A percentile compares a stretch with the other conserved stretches of the same genome.
These are phyloP conservation scores for Psococerastis gibbosa DNA, from an alignment of 2,888 invertebrate species.

Conservation along the genomic window DNA sequence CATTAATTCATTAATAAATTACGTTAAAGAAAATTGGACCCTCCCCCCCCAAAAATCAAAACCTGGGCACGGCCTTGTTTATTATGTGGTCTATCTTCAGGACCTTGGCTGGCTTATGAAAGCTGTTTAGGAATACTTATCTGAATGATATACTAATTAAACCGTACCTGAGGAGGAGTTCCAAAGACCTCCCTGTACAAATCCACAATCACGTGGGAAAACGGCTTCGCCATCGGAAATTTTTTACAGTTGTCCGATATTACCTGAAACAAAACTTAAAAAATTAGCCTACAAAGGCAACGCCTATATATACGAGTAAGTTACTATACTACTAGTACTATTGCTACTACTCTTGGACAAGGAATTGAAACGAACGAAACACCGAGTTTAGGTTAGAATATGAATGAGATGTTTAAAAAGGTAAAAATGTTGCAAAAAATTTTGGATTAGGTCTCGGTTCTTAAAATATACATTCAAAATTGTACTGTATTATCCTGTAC, in stretches of 20 bases:
- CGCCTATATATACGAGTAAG: not conserved
- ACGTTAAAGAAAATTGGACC: no score
- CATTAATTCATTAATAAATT: no score
- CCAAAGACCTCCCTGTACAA: conserved; percentile 24
- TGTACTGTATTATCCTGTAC: no score
- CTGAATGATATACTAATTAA: no score
- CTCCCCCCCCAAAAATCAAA: no score
- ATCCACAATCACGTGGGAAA: conserved; percentile 40
- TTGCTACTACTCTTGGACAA: not conserved
- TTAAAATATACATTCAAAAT: no score
- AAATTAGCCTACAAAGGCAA: conserved; percentile 6
- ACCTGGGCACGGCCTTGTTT: no score
- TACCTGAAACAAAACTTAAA: conserved; percentile 27
- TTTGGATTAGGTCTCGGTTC: not conserved
- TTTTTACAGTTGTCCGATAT: conserved; percentile 38
- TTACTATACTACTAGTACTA: not conserved
- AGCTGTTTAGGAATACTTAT: no score
- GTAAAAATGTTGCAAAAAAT: not conserved
- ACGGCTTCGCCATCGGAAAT: conserved; percentile 34
- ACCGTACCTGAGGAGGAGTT: conserved; percentile 9
- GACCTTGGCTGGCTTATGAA: no score
- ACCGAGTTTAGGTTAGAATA: not conserved
- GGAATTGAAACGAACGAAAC: not conserved
- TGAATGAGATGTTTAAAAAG: not conserved
- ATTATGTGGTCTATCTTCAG: no score